Percentiles rank a stretch among this genome's conserved stretches.
Conservation (phyloP, 1,140 invertebrate genomes). For the Capitella teleta region DNA sequence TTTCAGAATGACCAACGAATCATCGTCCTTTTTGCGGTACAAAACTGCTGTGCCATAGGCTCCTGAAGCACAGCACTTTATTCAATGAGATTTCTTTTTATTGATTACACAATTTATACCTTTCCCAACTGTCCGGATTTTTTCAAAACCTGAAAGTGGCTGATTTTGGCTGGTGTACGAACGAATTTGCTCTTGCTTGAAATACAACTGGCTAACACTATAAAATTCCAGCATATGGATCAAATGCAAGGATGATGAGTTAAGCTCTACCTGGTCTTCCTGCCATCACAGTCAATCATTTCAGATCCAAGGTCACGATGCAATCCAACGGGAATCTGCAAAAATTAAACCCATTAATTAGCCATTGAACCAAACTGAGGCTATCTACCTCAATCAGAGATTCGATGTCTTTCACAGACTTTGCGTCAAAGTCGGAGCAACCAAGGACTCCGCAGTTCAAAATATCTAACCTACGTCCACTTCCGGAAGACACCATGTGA, state of each 20-base stretch:
- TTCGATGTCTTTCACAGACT: too few relatives aligned
- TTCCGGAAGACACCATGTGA: too few relatives aligned
- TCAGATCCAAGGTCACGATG: background rate
- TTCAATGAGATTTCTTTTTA: background rate
- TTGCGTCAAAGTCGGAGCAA: too few relatives aligned
- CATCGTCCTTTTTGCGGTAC: conserved; percentile 55
- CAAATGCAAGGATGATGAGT: background rate
- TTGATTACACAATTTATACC: conserved; percentile 21
- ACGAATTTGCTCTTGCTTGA: background rate
- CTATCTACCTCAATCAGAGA: too few relatives aligned
- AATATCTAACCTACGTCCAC: too few relatives aligned
- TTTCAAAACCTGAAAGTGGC: conserved; percentile 47
- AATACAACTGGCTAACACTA: background rate
- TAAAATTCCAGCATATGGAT: background rate
- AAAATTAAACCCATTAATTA: too few relatives aligned
- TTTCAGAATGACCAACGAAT: conserved; percentile 60
- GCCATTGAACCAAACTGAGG: too few relatives aligned
- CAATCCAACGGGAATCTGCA: too few relatives aligned
- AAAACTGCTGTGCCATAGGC: conserved; percentile 65
- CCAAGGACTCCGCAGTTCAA: too few relatives aligned
- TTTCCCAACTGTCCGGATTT: conserved; percentile 53
- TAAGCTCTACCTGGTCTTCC: background rate
- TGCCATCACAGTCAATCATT: background rate
- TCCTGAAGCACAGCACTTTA: conserved; percentile 37
- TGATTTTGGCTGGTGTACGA: conserved; percentile 21